Evolutionary conservation across 2,888 invertebrate genomes (phyloP).

Genomic region (Esperia sulphurella): DNA sequence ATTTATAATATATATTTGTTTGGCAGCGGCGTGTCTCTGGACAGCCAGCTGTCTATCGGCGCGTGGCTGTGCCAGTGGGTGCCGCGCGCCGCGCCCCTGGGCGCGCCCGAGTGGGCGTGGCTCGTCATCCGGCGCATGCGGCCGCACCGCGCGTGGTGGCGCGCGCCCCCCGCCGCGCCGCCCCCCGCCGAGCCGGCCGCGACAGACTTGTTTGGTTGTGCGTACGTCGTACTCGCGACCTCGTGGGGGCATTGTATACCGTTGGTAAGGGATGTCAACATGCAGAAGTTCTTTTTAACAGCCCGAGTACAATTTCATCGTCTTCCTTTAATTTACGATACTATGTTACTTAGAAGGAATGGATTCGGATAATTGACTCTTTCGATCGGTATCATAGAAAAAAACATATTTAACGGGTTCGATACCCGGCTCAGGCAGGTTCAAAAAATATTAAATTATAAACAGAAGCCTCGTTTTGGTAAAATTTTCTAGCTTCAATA

Average conservation of each 20-base stretch:
- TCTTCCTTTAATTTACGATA: too few relatives aligned
- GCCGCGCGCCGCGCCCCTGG: not conserved
- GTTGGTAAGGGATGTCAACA: constrained; percentile 37
- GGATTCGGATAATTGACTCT: too few relatives aligned
- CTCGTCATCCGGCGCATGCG: constrained; percentile 38
- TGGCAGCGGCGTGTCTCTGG: constrained; percentile 52
- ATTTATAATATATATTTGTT: not conserved
- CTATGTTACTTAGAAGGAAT: too few relatives aligned
- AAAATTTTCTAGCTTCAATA: too few relatives aligned
- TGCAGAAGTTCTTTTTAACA: too few relatives aligned
- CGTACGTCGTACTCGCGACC: constrained; percentile 45
- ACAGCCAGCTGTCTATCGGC: constrained; percentile 47
- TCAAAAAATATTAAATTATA: too few relatives aligned
- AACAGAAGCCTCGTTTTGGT: too few relatives aligned
- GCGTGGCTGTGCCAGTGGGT: constrained; percentile 38
- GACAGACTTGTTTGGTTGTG: constrained; percentile 31
- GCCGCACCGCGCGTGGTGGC: constrained; percentile 53
- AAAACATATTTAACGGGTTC: too few relatives aligned
- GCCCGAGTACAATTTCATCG: too few relatives aligned
- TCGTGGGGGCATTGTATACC: constrained; percentile 69
- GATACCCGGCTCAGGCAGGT: too few relatives aligned
- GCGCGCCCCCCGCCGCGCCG: constrained; percentile 35
- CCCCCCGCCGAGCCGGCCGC: constrained; percentile 28
- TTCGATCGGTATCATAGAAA: too few relatives aligned
- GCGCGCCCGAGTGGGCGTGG: constrained; percentile 53